Percentiles rank a stretch among this genome's conserved stretches.
These are phyloP conservation scores for Microplitis deprimator DNA, from an alignment of 2,888 invertebrate genomes.

Conservation along the genomic window DNA sequence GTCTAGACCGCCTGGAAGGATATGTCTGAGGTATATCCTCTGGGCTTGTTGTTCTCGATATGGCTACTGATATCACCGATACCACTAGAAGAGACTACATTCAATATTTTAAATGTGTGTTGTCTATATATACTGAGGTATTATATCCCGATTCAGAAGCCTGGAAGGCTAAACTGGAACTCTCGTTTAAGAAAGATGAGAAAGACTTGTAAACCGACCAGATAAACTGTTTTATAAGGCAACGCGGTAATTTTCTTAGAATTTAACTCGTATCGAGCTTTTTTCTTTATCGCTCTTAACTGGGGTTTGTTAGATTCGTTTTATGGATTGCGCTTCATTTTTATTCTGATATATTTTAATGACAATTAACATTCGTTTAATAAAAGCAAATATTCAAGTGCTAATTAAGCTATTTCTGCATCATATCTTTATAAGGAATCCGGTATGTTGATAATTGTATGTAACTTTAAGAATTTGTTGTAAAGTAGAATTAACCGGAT, in stretches of 20 bases:
- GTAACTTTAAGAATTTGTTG: neutral
- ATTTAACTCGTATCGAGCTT: constrained; percentile 49
- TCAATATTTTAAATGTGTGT: constrained; percentile 7
- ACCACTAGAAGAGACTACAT: constrained; percentile 7
- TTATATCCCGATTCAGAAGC: constrained; percentile 3
- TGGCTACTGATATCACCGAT: constrained; percentile 22
- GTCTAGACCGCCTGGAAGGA: constrained; percentile 4
- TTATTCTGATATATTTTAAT: constrained; percentile 3
- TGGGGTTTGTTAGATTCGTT: neutral
- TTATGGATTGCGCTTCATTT: neutral
- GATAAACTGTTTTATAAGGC: constrained; percentile 50
- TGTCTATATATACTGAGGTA: neutral
- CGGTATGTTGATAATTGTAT: neutral
- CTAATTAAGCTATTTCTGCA: neutral
- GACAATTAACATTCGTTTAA: neutral
- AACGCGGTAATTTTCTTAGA: constrained; percentile 58
- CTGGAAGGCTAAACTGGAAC: constrained; percentile 30
- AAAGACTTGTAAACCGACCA: constrained; percentile 1
- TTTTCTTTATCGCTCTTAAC: constrained; percentile 2
- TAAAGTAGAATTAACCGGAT: no score
- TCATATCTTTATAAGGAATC: neutral
- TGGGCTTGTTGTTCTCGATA: constrained; percentile 25
- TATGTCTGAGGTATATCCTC: constrained; percentile 18
- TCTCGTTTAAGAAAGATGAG: neutral
- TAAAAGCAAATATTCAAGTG: neutral